phyloP scores from a whole-genome alignment of 2,888 invertebrate species.

The Athalia rosae region DNA sequence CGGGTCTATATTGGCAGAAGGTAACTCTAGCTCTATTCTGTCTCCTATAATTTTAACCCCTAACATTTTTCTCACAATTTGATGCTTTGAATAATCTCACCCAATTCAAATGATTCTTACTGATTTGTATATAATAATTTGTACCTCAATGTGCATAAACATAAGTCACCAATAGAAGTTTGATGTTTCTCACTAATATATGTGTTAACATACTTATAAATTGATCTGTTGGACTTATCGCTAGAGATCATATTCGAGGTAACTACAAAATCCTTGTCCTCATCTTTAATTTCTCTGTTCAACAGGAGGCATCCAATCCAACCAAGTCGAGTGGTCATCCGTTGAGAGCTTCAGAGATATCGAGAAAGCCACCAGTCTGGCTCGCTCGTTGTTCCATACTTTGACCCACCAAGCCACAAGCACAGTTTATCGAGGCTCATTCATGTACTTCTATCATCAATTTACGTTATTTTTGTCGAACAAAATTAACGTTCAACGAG shows the following conservation, averaged over 20 bases:
- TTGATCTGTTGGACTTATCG: too few species aligned
- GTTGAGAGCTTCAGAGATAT: conserved; percentile 85
- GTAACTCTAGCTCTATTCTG: conserved; percentile 67
- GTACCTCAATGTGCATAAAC: too few species aligned
- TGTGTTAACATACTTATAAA: background rate
- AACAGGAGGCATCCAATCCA: conserved; percentile 92
- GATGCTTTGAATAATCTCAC: background rate
- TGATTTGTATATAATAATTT: background rate
- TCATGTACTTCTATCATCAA: conserved; percentile 64
- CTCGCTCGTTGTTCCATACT: conserved; percentile 90
- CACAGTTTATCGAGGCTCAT: conserved; percentile 60
- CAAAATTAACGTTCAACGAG: conserved; percentile 64
- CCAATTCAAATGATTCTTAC: background rate
- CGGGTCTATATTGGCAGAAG: conserved; percentile 73
- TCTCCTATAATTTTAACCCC: conserved; percentile 44
- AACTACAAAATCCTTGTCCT: background rate
- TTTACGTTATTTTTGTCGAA: conserved; percentile 66
- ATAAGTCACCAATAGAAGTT: too few species aligned
- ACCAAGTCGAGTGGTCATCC: conserved; percentile 88
- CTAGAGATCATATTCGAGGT: too few species aligned
- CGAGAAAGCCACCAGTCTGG: conserved; percentile 90
- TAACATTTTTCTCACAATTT: conserved; percentile 41
- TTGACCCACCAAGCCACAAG: conserved; percentile 79
- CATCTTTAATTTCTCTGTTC: conserved; percentile 44
- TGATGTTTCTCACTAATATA: too few species aligned